These are phyloP conservation scores for Nothocercus julius DNA, from an alignment of 2,113 vertebrate species.

Conservation along the genomic window DNA sequence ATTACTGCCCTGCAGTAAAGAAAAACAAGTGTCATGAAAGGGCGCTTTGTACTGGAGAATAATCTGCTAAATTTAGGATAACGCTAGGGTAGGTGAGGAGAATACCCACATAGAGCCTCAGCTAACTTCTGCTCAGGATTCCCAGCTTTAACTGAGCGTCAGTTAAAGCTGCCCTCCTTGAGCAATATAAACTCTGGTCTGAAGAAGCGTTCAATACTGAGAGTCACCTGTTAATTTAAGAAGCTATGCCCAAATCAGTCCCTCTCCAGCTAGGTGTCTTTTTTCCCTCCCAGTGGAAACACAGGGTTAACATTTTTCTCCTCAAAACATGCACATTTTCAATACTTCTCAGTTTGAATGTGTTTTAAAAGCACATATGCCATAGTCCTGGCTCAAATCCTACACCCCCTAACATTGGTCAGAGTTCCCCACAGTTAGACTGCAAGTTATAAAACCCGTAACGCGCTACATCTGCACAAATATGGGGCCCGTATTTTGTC, in stretches of 20 bases:
- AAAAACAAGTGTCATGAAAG: conserved; percentile 45
- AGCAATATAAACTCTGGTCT: not conserved
- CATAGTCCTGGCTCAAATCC: not conserved
- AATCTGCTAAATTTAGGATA: not conserved
- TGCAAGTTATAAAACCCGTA: not conserved
- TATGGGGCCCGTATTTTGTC: not conserved
- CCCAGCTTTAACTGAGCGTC: not conserved
- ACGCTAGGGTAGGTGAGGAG: not conserved
- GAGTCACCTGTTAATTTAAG: not conserved
- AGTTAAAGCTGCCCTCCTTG: not conserved
- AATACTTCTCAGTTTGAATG: not conserved
- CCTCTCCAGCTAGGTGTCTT: not conserved
- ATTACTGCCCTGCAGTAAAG: conserved; percentile 53
- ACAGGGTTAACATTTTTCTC: not conserved
- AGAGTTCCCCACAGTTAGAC: not conserved
- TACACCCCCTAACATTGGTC: not conserved
- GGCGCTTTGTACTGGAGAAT: not conserved
- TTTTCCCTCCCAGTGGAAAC: not conserved
- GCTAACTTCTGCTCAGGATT: not conserved
- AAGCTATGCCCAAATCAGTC: not conserved
- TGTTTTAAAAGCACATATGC: not conserved
- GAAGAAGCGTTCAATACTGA: not conserved
- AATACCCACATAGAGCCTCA: not conserved
- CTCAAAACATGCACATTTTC: not conserved
- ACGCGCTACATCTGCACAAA: not conserved